Evolutionary conservation across 2,888 invertebrate species (phyloP), one percentile per base, ranked within the genome.

Genomic region (Auanema freiburgensis): DNA sequence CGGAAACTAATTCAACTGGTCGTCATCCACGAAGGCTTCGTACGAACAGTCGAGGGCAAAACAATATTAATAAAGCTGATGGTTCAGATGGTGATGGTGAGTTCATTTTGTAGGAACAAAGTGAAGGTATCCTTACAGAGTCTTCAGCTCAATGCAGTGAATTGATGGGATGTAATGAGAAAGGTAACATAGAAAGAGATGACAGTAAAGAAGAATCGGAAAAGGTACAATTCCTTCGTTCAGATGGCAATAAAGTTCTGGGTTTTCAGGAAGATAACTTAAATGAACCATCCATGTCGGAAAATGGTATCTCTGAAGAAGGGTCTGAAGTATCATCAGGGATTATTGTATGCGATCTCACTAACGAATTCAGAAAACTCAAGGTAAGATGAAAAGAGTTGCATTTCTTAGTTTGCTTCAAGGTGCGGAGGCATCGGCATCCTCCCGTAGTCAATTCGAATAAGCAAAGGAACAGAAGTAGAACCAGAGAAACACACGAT

Each of bases 281-380:
- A 10, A 5, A 21, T 8, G 46, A 23, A 8, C 24, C 52, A 11
- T 52, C 18, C 16, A n/a, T 23, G 52, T n/a, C 16, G 3, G 51
- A 59, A 16, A 33, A 24, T 12, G 33, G 52, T 21, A 25, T 16
- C 16, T 24, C 23, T 4, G 57, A 60, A 41, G 44, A 43, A 18
- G 40, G 33, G 5, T 65, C 72, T 1, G 72, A 72, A 53, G 54
- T 72, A 23, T 66, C 66, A n/a, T 71, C 70, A n/a, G 72, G 72
- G 25, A 59, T 72, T 57, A 59, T 72, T 41, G 57, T 69, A 25
- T 72, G 72, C 53, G 68, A 72, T 41, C 65, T 72, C 49, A 56
- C 49, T 44, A 67, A 69, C 24, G 69, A 69, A 23, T 67, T 69
- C 54, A 53, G 69, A 25, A 66, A 67, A 40, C 43, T 67, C n/a